These are phyloP conservation scores for Campoplex nolae DNA, from an alignment of 2,888 invertebrate species.

Conservation along the genomic window DNA sequence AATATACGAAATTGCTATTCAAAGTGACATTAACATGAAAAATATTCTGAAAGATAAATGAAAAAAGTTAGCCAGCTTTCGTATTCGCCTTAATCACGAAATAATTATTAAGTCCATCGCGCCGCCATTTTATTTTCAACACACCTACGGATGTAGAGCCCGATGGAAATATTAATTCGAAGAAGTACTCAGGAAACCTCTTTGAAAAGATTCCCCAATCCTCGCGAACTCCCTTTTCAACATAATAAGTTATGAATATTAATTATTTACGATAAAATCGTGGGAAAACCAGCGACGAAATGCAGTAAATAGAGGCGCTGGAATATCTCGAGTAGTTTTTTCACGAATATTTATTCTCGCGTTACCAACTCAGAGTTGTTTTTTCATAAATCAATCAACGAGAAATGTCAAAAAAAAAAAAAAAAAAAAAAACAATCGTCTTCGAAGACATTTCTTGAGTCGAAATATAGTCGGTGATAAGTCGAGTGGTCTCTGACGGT, in stretches of 20 bases:
- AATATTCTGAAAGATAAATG: background rate
- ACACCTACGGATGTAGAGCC: background rate
- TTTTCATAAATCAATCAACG: background rate
- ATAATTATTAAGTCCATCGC: constrained; percentile 24
- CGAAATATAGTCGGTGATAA: background rate
- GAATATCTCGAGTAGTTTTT: constrained; percentile 1
- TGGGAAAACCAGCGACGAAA: constrained; percentile 30
- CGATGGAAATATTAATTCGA: constrained; percentile 10
- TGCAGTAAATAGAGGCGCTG: constrained; percentile 18
- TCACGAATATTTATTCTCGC: background rate
- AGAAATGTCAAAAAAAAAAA: background rate
- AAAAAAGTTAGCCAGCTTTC: constrained; percentile 16
- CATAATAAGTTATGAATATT: constrained; percentile 55
- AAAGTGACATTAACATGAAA: background rate
- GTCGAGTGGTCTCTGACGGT: too few relatives aligned
- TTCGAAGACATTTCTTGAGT: background rate
- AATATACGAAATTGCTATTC: constrained; percentile 1
- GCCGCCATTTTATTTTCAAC: background rate
- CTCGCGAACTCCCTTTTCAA: constrained; percentile 14
- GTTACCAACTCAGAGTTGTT: background rate
- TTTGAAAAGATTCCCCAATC: constrained; percentile 30
- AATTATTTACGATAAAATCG: constrained; percentile 45
- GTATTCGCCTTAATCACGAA: background rate
- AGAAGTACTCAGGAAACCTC: constrained; percentile 16
- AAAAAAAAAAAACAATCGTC: background rate